Evolutionary conservation across 2,113 vertebrate species (phyloP), one percentile per base, ranked within the genome.

Genomic region (Lichenostomus cassidix): DNA sequence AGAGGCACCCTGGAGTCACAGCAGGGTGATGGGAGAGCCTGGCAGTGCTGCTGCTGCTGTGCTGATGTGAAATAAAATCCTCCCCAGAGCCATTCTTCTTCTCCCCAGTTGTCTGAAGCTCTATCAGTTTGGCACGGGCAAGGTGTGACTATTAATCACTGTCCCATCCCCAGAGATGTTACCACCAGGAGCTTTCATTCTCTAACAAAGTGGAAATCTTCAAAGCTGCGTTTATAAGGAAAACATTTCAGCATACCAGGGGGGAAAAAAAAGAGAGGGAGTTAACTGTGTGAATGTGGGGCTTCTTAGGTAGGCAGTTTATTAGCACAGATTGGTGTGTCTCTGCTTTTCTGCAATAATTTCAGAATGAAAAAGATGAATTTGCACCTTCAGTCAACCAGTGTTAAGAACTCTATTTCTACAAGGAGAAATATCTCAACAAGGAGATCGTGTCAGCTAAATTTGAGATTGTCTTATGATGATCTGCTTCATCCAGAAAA

Each of bases 81-180:
- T 25, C 64, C 4, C 0, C 29, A 46, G 87, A 76, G 75, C 78
- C 67, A 44, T 94, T 59, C 55, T 77, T 94, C 88, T 64, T 58
- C 84, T 74, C 67, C 67, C 46, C 59, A 16, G 68, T 28, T 71
- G 59, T 86, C 79, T 83, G 68, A 77, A 84, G 75, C 37, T 78
- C 90, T 77, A 16, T 64, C 83, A 63, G 79, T 64, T 78, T 14
- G 6, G 73, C 73, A 75, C 0, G 1, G 60, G 56, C 79, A 87
- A 89, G 88, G 52, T 93, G 80, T 69, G 83, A 65, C n/a, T 68
- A 71, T 91, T 55, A 87, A 95, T 94, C 94, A 90, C 73, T 83
- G 52, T 68, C 93, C 73, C 41, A 58, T 81, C 90, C 63, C 88
- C 68, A 87, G 69, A 82, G 83, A 71, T 78, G 64, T 87, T 53